phyloP scores from a whole-genome alignment of 1,140 invertebrate species.

The Leptoteleia sp. region DNA sequence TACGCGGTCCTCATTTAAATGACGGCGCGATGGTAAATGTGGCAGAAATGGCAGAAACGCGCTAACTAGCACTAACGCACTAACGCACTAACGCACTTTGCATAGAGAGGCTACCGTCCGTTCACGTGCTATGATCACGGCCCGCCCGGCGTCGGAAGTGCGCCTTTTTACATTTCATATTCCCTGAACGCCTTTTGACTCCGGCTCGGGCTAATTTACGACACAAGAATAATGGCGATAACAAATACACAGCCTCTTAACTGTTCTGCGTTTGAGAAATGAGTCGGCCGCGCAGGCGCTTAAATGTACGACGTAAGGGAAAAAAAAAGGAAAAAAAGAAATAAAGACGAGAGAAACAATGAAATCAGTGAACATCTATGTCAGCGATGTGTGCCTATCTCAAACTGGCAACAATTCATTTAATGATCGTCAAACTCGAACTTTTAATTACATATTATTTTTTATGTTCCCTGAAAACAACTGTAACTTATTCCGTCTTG shows the following conservation, averaged over 20 bases:
- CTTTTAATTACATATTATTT: constrained; percentile 49
- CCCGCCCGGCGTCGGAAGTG: constrained; percentile 58
- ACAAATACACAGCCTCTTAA: constrained; percentile 48
- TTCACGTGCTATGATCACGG: constrained; percentile 52
- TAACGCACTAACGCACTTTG: no score
- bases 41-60: constrained; percentile 45
- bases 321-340: constrained; percentile 22
- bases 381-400: constrained; percentile 59
- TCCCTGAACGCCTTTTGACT: constrained; percentile 70
- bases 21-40: constrained; percentile 62
- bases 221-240: constrained; percentile 63
- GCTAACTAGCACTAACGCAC: constrained; percentile 59
- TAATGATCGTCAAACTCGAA: constrained; percentile 56
- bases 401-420: constrained; percentile 50
- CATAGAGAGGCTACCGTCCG: constrained; percentile 51
- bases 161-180: constrained; percentile 72
- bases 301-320: constrained; percentile 35
- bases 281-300: constrained; percentile 13
- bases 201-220: constrained; percentile 56
- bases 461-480: constrained; percentile 26
- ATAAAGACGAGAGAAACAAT: constrained; percentile 30
- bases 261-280: constrained; percentile 42
- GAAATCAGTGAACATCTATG: constrained; percentile 60
- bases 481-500: constrained; percentile 4
- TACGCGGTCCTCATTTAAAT: constrained; percentile 74